A percentile compares a stretch with the other conserved stretches of the same genome.
Evolutionary conservation across 1,140 invertebrate genomes (phyloP).

Genomic region (Arion vulgaris): DNA sequence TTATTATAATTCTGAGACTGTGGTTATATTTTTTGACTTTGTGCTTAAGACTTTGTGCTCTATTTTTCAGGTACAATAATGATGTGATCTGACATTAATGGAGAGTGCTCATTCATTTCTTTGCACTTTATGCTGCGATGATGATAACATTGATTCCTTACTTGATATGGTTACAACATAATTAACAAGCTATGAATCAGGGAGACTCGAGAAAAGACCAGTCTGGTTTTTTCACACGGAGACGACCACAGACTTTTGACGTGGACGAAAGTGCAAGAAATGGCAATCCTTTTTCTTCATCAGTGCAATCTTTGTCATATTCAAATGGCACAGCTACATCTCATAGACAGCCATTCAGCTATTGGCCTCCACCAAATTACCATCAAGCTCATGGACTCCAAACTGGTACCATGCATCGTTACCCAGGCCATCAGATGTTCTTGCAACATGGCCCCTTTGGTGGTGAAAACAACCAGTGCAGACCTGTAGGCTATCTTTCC

Average conservation of each 20-base stretch:
- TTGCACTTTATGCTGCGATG: too few species aligned
- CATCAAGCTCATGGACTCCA: not conserved
- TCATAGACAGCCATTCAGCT: not conserved
- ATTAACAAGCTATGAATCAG: conserved; percentile 1
- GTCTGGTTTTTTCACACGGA: not conserved
- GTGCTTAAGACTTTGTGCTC: too few species aligned
- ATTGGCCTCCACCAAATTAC: not conserved
- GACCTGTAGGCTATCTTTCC: conserved; percentile 30
- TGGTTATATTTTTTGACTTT: too few species aligned
- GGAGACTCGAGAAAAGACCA: not conserved
- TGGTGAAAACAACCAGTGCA: conserved; percentile 42
- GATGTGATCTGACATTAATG: too few species aligned
- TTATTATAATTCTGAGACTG: too few species aligned
- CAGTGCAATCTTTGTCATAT: not conserved
- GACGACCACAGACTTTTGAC: not conserved
- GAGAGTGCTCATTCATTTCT: too few species aligned
- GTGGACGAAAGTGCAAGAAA: not conserved
- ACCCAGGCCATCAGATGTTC: conserved; percentile 21
- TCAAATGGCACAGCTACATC: not conserved
- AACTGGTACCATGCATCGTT: not conserved
- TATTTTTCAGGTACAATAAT: too few species aligned
- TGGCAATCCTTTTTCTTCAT: not conserved
- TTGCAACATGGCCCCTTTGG: conserved; percentile 39
- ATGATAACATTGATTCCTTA: too few species aligned
- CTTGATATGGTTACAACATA: not conserved